Base-by-base conservation (phyloP, 2,797 vertebrate genomes). In the Tragelaphus eurycerus region DNA sequence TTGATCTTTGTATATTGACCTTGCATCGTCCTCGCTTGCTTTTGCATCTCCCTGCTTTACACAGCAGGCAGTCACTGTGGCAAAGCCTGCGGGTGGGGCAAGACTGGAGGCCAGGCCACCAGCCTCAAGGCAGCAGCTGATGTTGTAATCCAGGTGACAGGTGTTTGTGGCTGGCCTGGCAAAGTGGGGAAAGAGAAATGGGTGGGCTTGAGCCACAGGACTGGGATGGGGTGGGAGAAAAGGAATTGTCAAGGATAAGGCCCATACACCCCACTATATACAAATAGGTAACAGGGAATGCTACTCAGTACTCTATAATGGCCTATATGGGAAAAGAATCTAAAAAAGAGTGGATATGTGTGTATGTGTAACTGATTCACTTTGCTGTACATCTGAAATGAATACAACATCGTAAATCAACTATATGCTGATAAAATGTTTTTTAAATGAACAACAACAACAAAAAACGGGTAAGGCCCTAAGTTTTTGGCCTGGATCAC, bases 201-300 rank as follows among this genome's bases (percentile, higher is more conserved):
- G 38, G 29, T 11, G 4, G 55, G 4, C 31, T 38, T 27, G 89
- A 78, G 9, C 27, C 8, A 34, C 2, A 14, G 82, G 19, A 11
- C 10, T 23, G 6, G 46, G 54, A 3, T 10, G 23, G 25, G 4
- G 0, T 1, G 15, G 7, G 4, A 29, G 84, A 17, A 34, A 38
- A 8, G 4, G 25, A 57, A 52, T 16, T 2, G 14, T 9, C 50
- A 11, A 43, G 71, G 62, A 43, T 6, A 14, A 34, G 25, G 10
- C 48, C 71, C n/a, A 8, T 14, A 38, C 4, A 38, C 67, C 4
- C 19, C 67, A 71, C 67, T 11, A 6, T 6, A 71, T 10, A 12
- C 12, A 71, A 38, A 38, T 23, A 71, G 34, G 34, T 3, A 71
- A 74, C 23, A 74, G 38, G 38, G 38, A 46, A 27, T 27, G 43